Evolutionary conservation across 2,113 vertebrate genomes (phyloP).

Genomic region (Felis catus): DNA sequence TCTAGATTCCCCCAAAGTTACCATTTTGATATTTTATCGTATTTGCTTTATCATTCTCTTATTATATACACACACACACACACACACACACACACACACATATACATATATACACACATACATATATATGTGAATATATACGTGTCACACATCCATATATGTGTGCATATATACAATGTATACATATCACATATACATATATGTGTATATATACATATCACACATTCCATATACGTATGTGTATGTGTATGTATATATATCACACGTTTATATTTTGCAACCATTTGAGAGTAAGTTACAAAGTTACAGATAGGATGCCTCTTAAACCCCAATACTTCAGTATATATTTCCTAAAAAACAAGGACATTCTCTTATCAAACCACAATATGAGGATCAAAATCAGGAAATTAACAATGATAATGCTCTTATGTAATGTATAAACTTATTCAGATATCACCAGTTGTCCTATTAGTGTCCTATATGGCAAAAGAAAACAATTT

Average conservation of each 20-base stretch:
- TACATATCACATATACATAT: no score
- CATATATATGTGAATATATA: background rate
- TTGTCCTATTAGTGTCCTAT: background rate
- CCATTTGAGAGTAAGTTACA: background rate
- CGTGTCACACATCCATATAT: background rate
- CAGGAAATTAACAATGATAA: background rate
- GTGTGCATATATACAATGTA: no score
- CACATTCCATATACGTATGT: background rate
- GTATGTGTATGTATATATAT: background rate
- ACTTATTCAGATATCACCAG: background rate
- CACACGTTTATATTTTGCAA: background rate
- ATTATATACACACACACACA: background rate
- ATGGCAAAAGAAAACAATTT: background rate
- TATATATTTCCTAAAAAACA: slow-evolving; percentile 2
- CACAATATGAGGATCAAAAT: background rate
- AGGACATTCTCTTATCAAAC: background rate
- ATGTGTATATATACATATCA: background rate
- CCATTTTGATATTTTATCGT: background rate
- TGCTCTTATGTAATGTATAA: background rate
- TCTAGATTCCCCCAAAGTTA: background rate
- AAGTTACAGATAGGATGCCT: background rate
- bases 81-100: background rate
- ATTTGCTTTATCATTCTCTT: background rate
- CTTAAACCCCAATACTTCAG: background rate
- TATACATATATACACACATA: no score